Evolutionary conservation across 2,113 vertebrate genomes (phyloP), one percentile per base, ranked within the genome.

Genomic region (Sardina pilchardus): DNA sequence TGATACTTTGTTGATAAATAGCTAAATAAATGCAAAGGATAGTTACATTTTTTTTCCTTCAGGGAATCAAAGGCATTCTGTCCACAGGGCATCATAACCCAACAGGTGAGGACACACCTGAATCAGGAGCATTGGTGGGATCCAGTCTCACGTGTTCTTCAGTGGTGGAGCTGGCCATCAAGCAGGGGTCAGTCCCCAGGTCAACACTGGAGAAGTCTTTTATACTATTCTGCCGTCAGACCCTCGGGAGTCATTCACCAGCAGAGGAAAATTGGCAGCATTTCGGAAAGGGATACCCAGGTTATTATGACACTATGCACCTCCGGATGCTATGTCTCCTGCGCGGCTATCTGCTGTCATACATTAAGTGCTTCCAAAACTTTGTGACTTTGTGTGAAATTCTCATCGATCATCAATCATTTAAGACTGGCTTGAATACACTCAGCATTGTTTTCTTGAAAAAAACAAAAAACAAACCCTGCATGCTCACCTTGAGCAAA

Each of bases 1-100:
- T 78, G 71, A 78, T 78, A 78, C 71, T 78, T 78, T 78, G 87
- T 93, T 84, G 42, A 86, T 89, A 86, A 89, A 88, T 80, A 80
- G 83, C 43, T 43, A 84, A 87, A 83, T 71, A 82, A 90, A 85
- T 59, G 85, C 78, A 88, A 86, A 71, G 34, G 17, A 26, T 45
- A 34, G 34, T 34, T 78, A 78, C 71, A 36, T 26, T 67, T 59
- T 26, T 67, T 59, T 67, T 10, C n/a, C 14, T 78, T 36, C 30
- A 36, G 10, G 71, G 30, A 34, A 78, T 36, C 71, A 78, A 36
- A 78, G 71, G 34, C 9, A 34, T 30, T 34, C 30, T 36, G 71
- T 78, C 26, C 71, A 17, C 0, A 14, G 30, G 71, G 26, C 26
- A 17, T 39, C 26, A 17, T 39, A 78, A 36, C 12, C 34, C 71